Conservation (phyloP, 2,797 vertebrate genomes). For the Pseudochromis fuscus region DNA sequence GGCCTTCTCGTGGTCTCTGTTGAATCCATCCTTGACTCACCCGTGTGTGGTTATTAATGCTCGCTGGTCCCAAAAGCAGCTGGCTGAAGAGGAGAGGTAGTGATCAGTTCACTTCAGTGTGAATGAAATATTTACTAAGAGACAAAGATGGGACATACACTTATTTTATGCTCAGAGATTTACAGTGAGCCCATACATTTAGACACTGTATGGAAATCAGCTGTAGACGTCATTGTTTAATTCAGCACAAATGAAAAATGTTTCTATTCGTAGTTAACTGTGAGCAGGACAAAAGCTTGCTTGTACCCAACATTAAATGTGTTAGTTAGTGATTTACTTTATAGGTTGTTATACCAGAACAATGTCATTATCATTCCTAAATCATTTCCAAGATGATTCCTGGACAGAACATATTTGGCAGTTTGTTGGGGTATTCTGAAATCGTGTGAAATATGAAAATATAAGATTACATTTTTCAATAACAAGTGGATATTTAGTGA, state of each 20-base stretch:
- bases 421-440: too few relatives aligned
- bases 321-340: neutral
- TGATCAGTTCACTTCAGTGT: slow-evolving; percentile 12
- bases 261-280: neutral
- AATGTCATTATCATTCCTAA: neutral
- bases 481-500: neutral
- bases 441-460: neutral
- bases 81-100: slow-evolving; percentile 29
- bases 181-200: neutral
- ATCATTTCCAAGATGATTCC: neutral
- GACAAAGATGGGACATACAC: neutral
- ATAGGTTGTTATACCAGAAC: neutral
- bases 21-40: slow-evolving; percentile 19
- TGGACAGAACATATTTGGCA: too few relatives aligned
- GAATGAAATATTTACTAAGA: slow-evolving; percentile 16
- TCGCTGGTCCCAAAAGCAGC: slow-evolving; percentile 23
- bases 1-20: slow-evolving; percentile 13
- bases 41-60: slow-evolving; percentile 12
- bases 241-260: neutral
- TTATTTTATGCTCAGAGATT: slow-evolving; percentile 6
- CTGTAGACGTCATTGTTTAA: slow-evolving; percentile 22
- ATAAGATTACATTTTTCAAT: neutral
- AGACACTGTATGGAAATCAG: neutral
- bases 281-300: neutral
- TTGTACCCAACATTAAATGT: neutral